Base-by-base conservation (phyloP, 1,140 invertebrate genomes). In the Diorhabda sublineata region DNA sequence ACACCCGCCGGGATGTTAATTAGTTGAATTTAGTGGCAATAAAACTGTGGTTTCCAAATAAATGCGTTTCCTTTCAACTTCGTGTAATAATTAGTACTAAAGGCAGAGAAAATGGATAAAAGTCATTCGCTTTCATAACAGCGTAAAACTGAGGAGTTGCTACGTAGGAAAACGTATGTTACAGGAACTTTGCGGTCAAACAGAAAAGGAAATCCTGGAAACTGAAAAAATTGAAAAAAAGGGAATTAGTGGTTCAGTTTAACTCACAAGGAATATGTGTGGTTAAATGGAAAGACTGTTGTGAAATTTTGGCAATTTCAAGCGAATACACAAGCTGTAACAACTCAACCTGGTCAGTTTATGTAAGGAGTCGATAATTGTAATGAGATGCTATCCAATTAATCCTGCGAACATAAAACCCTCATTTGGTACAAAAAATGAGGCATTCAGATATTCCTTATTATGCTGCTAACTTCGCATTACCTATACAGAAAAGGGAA, bases 381-480 rank as follows among this genome's bases (percentile, higher is more conserved):
- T 47, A 61, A 71, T 59, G 70, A 72, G 68, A 71, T 71, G 67
- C 6, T 74, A 52, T 61, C 65, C 3, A 71, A 73, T 61, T 74
- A 74, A 43, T 47, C 61, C n/a, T 74, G 64, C 62, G 67, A 69
- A 45, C 68, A 71, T 47, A 74, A 69, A 58, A 74, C 70, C 3
- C 9, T 69, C 2, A 65, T 67, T 44, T 74, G 73, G 73, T 74
- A 72, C 57, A 69, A 74, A 68, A 70, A 69, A 62, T 61, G 68
- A 9, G 70, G 42, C 8, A 71, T 73, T n/a, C 70, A 73, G 59
- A 66, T 73, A 57, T 63, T 71, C 56, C 72, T 71, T 69, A 64
- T 68, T 5, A 69, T 71, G 70, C 45, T 74, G 41, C 26, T 71
- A 11, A 73, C 61, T 71, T 69, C 67, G 44, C 69, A 56, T 58